Base-by-base conservation (phyloP, 2,888 invertebrate species). In the Acrobasis consociella region DNA sequence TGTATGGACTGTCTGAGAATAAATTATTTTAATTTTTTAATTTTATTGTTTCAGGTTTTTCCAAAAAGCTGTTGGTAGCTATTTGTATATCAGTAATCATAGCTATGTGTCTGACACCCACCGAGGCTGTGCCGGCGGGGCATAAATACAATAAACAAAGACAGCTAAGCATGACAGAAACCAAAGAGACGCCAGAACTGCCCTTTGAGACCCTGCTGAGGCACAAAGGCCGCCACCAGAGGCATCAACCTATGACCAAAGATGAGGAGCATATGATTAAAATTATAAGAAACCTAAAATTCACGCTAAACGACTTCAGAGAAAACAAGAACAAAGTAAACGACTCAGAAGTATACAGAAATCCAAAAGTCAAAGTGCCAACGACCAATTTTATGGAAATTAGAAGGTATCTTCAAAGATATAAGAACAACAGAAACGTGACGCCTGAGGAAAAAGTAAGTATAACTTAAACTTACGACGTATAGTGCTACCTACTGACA, bases 1-100 rank as follows among this genome's bases (percentile, higher is more conserved):
- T n/a, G n/a, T n/a, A n/a, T n/a, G n/a, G n/a, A n/a, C n/a, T n/a
- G n/a, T n/a, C n/a, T n/a, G n/a, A n/a, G n/a, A n/a, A n/a, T n/a
- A n/a, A n/a, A n/a, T n/a, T n/a, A n/a, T n/a, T n/a, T n/a, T n/a
- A n/a, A n/a, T n/a, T n/a, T n/a, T n/a, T n/a, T n/a, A n/a, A n/a
- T n/a, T n/a, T n/a, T n/a, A n/a, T n/a, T 89, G 80, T 88, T 89
- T 0, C 90, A 92, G 92, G 87, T 91, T 91, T 91, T 88, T 83
- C 89, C 81, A 92, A 89, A 87, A 91, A 86, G 91, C 91, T 91
- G 81, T 86, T 91, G 85, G 86, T 91, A 86, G 91, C 90, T 87
- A 80, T 85, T 82, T 84, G 88, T 69, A 71, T 92, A 81, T 76
- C 90, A 75, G 78, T 88, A 69, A 80, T 92, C 73, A 73, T 92